Percentiles rank a stretch among this genome's conserved stretches.
These are phyloP conservation scores for Pocota personata DNA, from an alignment of 2,888 invertebrate species.

Conservation along the genomic window DNA sequence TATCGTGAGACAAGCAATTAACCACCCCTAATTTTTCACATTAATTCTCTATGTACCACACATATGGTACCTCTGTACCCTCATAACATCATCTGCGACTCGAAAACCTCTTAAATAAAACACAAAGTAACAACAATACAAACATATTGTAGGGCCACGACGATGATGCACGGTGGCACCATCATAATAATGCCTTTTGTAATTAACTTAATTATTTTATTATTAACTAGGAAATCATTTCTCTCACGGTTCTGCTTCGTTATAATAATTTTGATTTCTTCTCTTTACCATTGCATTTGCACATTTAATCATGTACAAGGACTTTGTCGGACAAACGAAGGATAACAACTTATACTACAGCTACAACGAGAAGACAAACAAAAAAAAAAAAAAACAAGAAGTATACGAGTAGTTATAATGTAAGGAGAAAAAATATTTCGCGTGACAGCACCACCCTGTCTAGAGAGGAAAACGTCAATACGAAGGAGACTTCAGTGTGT, in stretches of 20 bases:
- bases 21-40: slow-evolving; percentile 51
- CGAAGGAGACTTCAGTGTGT: slow-evolving; percentile 42
- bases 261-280: slow-evolving; percentile 57
- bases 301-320: slow-evolving; percentile 53
- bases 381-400: background rate
- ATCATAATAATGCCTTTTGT: slow-evolving; percentile 54
- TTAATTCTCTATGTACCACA: background rate
- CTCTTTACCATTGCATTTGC: slow-evolving; percentile 40
- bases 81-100: slow-evolving; percentile 45
- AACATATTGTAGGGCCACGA: slow-evolving; percentile 18
- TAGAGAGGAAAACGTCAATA: slow-evolving; percentile 50
- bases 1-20: slow-evolving; percentile 58
- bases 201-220: slow-evolving; percentile 72
- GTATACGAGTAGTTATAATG: background rate
- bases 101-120: background rate
- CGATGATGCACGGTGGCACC: slow-evolving; percentile 33
- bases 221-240: slow-evolving; percentile 68
- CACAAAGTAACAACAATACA: background rate
- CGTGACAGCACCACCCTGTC: slow-evolving; percentile 60
- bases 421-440: background rate
- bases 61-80: slow-evolving; percentile 22
- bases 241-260: slow-evolving; percentile 66
- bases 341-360: slow-evolving; percentile 8
- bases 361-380: background rate
- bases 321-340: slow-evolving; percentile 25